phyloP scores from a whole-genome alignment of 2,888 invertebrate genomes.

The Timema cristinae region DNA sequence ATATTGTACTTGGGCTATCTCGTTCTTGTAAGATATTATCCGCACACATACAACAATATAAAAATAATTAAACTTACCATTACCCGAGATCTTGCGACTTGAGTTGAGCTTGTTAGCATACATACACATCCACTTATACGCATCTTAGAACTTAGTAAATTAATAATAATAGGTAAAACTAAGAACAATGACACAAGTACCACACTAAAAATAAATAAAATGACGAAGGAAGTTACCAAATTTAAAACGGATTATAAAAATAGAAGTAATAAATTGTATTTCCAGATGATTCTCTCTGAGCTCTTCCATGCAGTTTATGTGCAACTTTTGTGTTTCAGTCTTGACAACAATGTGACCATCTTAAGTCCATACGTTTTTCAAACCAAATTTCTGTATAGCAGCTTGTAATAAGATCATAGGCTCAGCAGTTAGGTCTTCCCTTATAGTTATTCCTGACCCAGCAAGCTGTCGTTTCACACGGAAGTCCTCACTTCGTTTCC shows the following conservation, averaged over 20 bases:
- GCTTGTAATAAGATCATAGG: neutral
- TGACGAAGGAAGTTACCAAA: neutral
- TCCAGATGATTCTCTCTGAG: neutral
- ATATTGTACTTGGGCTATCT: no score
- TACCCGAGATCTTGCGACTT: no score
- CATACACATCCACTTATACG: no score
- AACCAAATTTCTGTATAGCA: constrained; percentile 7
- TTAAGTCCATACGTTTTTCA: constrained; percentile 16
- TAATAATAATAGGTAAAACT: neutral
- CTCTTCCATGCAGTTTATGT: neutral
- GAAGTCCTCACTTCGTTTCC: neutral
- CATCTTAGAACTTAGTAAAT: no score
- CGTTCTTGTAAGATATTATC: no score
- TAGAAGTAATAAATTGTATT: neutral
- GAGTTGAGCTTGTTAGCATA: no score
- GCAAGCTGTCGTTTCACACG: neutral
- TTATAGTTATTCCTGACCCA: constrained; percentile 2
- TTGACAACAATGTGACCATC: constrained; percentile 3
- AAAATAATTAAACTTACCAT: neutral
- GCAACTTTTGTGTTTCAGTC: neutral
- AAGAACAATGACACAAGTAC: neutral
- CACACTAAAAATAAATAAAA: neutral
- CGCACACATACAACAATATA: no score
- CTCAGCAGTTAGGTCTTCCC: constrained; percentile 16
- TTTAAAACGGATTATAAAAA: neutral